A percentile compares a stretch with the other conserved stretches of the same genome.
phyloP scores from a whole-genome alignment of 1,140 invertebrate genomes.

The Drosophila sp. region DNA sequence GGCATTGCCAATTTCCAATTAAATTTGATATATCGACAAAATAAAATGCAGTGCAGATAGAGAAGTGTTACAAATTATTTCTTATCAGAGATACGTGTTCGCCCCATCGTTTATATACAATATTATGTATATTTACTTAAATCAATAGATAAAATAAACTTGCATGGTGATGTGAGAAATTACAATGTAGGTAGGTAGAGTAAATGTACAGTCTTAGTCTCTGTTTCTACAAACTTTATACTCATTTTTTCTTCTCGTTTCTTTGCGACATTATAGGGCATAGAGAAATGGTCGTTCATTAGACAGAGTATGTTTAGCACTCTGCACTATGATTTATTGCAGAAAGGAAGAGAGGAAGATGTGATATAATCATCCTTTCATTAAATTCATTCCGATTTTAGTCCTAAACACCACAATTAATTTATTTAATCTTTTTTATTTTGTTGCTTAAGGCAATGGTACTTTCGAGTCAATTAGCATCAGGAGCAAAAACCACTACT shows the following conservation, averaged over 20 bases:
- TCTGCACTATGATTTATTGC: too few species aligned
- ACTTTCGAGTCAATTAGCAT: too few species aligned
- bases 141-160: conserved; percentile 3
- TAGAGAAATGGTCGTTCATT: too few species aligned
- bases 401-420: too few species aligned
- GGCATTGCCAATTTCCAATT: conserved; percentile 30
- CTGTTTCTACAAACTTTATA: conserved; percentile 42
- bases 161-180: not conserved
- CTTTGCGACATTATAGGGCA: not conserved
- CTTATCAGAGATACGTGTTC: conserved; percentile 9
- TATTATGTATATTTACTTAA: conserved; percentile 3
- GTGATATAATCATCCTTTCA: too few species aligned
- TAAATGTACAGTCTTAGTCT: not conserved
- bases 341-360: too few species aligned
- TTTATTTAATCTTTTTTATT: too few species aligned
- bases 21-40: conserved; percentile 44
- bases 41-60: not conserved
- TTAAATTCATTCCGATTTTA: too few species aligned
- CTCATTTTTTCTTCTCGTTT: conserved; percentile 56
- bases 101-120: not conserved
- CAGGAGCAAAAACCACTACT: too few species aligned
- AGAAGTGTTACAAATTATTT: not conserved
- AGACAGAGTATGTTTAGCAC: too few species aligned
- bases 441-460: too few species aligned
- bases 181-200: not conserved